Base-by-base conservation (phyloP, 2,888 invertebrate species). In the Pachycephus smyrnensis region DNA sequence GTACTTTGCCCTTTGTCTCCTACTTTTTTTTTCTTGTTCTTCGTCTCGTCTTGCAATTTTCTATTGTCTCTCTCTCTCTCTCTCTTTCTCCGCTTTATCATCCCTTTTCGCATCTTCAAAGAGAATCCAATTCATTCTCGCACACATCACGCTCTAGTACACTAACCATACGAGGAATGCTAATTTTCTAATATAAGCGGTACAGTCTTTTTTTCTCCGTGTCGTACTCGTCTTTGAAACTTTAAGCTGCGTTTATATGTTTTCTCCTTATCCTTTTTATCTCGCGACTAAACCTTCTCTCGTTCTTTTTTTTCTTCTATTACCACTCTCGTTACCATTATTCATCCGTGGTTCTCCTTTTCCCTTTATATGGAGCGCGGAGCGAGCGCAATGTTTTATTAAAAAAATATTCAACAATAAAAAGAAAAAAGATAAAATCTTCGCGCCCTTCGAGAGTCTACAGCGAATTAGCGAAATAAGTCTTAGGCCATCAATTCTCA, bases 31-130 rank as follows among this genome's bases (percentile, higher is more conserved):
- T 73, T 55, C 30, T 11, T n/a, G 6, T 55, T 15, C 6, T 15
- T 40, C 15, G 6, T 15, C 40, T 15, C n/a, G 4, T 71, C 11
- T 31, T 31, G 12, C 12, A 32, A 15, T 31, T 30, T 71, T 71
- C 32, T 31, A n/a, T n/a, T n/a, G n/a, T n/a, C 12, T 73, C 68
- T 71, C 31, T 69, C 40, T 79, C 74, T 37, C 37, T 35, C 6
- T 68, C 75, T 68, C 36, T 12, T 23, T 55, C 55, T 12, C 31
- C 75, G 73, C 40, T 37, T 40, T 31, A 36, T 71, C 40, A 68
- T 69, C 35, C 69, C 55, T 69, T 40, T 75, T 33, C 71, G 71
- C 71, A 32, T 32, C 33, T 71, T 71, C 71, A 31, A 32, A 15
- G 32, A 71, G 15, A 71, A 32, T 71, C 71, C 71, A 55, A 23